These are phyloP conservation scores for Acanthococcus lagerstroemiae DNA, from an alignment of 2,888 invertebrate species.

Conservation along the genomic window DNA sequence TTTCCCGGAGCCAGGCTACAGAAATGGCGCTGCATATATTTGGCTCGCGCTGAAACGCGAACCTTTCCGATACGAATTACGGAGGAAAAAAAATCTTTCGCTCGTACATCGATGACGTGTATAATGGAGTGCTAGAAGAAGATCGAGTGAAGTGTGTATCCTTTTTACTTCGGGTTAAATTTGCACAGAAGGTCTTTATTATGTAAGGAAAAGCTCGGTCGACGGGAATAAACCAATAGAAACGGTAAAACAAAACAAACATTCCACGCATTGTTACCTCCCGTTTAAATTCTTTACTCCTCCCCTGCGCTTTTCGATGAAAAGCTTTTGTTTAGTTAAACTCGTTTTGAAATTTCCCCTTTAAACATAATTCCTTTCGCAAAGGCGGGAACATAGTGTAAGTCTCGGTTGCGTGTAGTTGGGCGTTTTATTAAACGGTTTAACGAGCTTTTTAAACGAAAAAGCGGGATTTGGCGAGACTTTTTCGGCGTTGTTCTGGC, in stretches of 20 bases:
- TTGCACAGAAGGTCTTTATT: conserved; percentile 25
- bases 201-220: conserved; percentile 29
- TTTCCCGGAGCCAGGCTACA: too few relatives aligned
- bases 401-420: conserved; percentile 23
- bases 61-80: too few relatives aligned
- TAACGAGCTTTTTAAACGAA: conserved; percentile 29
- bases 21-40: too few relatives aligned
- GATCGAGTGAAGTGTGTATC: too few relatives aligned
- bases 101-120: too few relatives aligned
- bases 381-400: conserved; percentile 14
- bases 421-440: conserved; percentile 30
- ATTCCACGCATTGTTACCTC: conserved; percentile 30
- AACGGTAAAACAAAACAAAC: conserved; percentile 30
- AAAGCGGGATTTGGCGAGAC: neutral
- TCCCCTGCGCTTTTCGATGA: conserved; percentile 20
- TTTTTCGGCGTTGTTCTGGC: neutral
- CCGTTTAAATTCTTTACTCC: conserved; percentile 21
- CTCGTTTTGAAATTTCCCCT: conserved; percentile 28
- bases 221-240: conserved; percentile 29
- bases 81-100: neutral
- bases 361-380: conserved; percentile 25
- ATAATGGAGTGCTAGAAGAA: neutral
- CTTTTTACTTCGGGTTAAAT: too few relatives aligned
- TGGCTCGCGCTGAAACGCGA: too few relatives aligned
- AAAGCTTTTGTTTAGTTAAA: conserved; percentile 29